Conservation (phyloP, 2,113 vertebrate genomes). For the Dicaeum eximium region DNA sequence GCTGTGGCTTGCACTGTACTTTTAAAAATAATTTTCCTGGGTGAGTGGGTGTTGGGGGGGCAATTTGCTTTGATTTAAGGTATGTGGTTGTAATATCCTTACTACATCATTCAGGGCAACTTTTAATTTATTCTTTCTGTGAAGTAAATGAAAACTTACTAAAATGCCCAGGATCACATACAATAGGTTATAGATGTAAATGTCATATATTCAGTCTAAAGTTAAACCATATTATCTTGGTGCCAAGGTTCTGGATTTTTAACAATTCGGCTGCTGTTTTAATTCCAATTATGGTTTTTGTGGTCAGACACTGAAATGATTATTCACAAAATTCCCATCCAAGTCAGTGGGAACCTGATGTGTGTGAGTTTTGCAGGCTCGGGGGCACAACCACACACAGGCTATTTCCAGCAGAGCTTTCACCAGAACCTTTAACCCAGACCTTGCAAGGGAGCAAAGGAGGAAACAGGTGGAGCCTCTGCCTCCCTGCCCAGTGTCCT, state of each 20-base stretch:
- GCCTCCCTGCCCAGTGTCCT: neutral
- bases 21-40: constrained; percentile 17
- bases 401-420: neutral
- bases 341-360: constrained; percentile 21
- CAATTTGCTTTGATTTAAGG: constrained; percentile 6
- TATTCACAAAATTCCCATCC: constrained; percentile 43
- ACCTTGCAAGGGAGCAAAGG: neutral
- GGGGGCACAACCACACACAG: constrained; percentile 9
- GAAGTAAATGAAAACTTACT: constrained; percentile 29
- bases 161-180: neutral
- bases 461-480: neutral
- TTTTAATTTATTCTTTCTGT: constrained; percentile 30
- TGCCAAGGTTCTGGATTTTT: constrained; percentile 50
- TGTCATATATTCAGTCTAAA: neutral
- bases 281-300: constrained; percentile 60
- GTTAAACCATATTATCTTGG: constrained; percentile 7
- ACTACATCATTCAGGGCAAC: neutral
- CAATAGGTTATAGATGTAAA: neutral
- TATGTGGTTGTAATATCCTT: neutral
- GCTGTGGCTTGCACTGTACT: neutral
- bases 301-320: constrained; percentile 42
- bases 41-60: neutral
- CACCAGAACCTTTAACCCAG: neutral
- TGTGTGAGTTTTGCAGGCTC: constrained; percentile 1
- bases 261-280: constrained; percentile 40